Conservation (phyloP, 1,140 invertebrate genomes). For the Drosophila kurseongensis region DNA sequence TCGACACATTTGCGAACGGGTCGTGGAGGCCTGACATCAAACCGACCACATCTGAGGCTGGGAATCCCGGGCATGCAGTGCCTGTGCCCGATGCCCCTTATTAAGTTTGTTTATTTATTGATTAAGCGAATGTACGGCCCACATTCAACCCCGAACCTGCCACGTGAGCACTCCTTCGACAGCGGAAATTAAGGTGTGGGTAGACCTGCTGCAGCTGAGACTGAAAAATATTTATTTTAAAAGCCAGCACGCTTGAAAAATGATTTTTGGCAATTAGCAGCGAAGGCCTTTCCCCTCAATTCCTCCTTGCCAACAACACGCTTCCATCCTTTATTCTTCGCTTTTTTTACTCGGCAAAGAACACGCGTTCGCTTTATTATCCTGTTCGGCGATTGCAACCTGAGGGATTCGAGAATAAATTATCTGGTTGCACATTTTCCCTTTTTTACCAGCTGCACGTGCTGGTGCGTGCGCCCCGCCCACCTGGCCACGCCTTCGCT, state of each 20-base stretch:
- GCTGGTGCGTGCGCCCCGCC: constrained; percentile 74
- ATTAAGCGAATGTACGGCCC: constrained; percentile 67
- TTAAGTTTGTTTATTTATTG: constrained; percentile 74
- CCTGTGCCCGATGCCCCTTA: constrained; percentile 16
- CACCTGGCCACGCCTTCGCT: constrained; percentile 43
- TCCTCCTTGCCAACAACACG: background rate
- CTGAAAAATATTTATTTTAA: constrained; percentile 43
- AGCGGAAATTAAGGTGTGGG: constrained; percentile 15
- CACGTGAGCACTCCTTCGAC: constrained; percentile 18
- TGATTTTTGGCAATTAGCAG: constrained; percentile 80
- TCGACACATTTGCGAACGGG: too few species aligned
- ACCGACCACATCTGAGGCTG: background rate
- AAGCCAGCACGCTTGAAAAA: constrained; percentile 70
- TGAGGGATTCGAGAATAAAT: constrained; percentile 55
- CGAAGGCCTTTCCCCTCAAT: constrained; percentile 24
- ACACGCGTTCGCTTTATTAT: constrained; percentile 75
- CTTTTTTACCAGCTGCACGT: constrained; percentile 45
- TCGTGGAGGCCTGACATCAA: background rate
- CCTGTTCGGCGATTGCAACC: constrained; percentile 65
- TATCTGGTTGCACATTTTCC: constrained; percentile 58
- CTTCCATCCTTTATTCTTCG: constrained; percentile 19
- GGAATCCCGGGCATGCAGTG: background rate
- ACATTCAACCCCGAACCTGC: constrained; percentile 23
- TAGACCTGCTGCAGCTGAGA: constrained; percentile 35
- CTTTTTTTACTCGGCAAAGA: constrained; percentile 28